Evolutionary conservation across 35 echinoderm and acorn worm genomes (phyloP), one percentile per base, ranked within the genome.

Genomic region (Hemicentrotus pulcherrimus): DNA sequence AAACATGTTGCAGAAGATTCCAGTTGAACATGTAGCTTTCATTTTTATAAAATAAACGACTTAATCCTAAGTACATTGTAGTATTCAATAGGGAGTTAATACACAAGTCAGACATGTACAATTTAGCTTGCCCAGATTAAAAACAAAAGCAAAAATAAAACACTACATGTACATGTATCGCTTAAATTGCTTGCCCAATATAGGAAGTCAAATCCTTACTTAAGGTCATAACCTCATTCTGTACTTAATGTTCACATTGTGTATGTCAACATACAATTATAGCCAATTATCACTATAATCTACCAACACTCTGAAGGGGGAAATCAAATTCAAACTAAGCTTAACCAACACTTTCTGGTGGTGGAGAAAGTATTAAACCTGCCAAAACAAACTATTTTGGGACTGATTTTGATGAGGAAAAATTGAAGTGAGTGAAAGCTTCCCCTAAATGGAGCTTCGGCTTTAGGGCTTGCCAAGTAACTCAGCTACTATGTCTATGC

Each of bases 251-350:
- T 78, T 78, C 28, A 78, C 19, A 28, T 78, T 78, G 7, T n/a
- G 22, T 78, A 78, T 78, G 65, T 78, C 65, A 78, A 78, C 65
- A 78, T 15, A n/a, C 22, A 78, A 78, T 78, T 78, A 28, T 28
- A 78, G 22, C 22, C 24, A 78, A 78, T 78, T n/a, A 78, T 8
- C 65, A 78, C 65, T 78, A 78, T 78, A 22, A 78, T n/a, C 65
- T 18, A 78, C 65, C 65, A 78, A 78, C 65, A 78, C 65, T 78
- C 65, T 28, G 65, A 78, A 78, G 65, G 28, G 65, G 65, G 65
- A 78, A 78, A 78, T 78, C 65, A 78, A 78, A 78, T 78, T 78
- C 65, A 78, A 78, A n/a, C 65, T 14, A 78, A 78, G 61, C 28
- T 78, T 78, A 78, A 78, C 65, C 65, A 78, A 78, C 65, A 78